Evolutionary conservation across 2,113 vertebrate genomes (phyloP), one percentile per base, ranked within the genome.

Genomic region (Forbesichthys agassizii): DNA sequence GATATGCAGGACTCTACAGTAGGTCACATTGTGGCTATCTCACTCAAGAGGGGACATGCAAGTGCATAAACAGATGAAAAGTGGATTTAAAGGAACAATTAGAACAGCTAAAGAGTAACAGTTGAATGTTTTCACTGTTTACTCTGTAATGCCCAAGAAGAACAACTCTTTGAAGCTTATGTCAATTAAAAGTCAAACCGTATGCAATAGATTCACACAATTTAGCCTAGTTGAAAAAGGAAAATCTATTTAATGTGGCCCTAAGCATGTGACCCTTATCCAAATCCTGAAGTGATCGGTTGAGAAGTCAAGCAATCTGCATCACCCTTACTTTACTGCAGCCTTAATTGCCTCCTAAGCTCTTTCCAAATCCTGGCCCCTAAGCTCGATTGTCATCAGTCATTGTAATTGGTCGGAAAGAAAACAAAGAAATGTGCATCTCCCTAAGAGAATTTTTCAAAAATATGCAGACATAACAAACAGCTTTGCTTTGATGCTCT

Each of bases 321-420:
- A n/a, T 77, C 48, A 14, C 33, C 11, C 51, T 61, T 48, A 65
- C 70, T 72, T 67, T 64, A 49, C 33, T 51, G 14, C 49, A 33
- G 47, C 53, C 51, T 68, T 83, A 81, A 83, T 83, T 87, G 83
- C 75, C 77, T 87, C 70, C 80, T 80, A 73, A 88, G 58, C 70
- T 69, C 64, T 72, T 61, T 83, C 16, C 33, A 83, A 80, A 76
- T 68, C 48, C 16, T 52, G 56, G 61, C 36, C 42, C 48, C 9
- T 2, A 7, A 14, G 66, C 86, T 84, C 62, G 18, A 79, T 84
- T 11, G 46, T 52, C 71, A 79, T 79, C 66, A 75, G 58, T 79
- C 83, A 74, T 42, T 75, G 74, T 77, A 80, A 85, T 80, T 75
- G 74, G 74, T 68, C 61, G 51, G 60, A 77, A 80, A 75, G 51